A percentile compares a stretch with the other conserved stretches of the same genome.
Evolutionary conservation across 1,140 invertebrate species (phyloP).

Genomic region (Chelonus insularis): DNA sequence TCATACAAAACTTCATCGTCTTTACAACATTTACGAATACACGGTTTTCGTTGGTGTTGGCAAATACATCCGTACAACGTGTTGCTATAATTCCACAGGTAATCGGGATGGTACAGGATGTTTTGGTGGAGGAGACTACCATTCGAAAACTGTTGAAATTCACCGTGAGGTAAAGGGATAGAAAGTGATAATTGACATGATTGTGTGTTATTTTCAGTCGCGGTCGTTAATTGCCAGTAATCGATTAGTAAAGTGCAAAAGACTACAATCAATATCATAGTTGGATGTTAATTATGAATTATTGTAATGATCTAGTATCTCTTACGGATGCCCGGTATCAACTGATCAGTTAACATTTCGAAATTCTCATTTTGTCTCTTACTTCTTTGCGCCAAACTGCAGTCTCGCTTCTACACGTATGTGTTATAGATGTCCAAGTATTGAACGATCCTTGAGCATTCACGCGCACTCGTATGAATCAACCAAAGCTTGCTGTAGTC

Average conservation of each 20-base stretch:
- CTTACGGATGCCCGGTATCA: background rate
- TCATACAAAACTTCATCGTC: conserved; percentile 42
- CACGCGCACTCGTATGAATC: too few relatives aligned
- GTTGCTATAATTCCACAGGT: conserved; percentile 34
- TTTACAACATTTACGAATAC: conserved; percentile 56
- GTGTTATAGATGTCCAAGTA: background rate
- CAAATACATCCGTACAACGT: conserved; percentile 41
- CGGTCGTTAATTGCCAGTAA: background rate
- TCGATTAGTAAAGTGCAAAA: background rate
- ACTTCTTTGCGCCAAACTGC: conserved; percentile 1
- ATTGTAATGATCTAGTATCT: background rate
- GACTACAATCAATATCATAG: background rate
- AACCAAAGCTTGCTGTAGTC: too few relatives aligned
- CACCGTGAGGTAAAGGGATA: background rate
- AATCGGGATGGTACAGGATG: conserved; percentile 28
- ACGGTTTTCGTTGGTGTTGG: conserved; percentile 29
- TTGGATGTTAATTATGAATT: background rate
- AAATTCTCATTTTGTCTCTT: background rate
- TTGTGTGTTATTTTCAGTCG: background rate
- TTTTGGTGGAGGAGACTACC: conserved; percentile 32
- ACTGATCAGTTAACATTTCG: conserved; percentile 1
- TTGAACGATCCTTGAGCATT: conserved; percentile 9
- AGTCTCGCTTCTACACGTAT: background rate
- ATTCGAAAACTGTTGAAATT: conserved; percentile 18
- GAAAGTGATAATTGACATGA: background rate